Evolutionary conservation across 2,113 vertebrate species (phyloP), one percentile per base, ranked within the genome.

Genomic region (Panthera uncia): DNA sequence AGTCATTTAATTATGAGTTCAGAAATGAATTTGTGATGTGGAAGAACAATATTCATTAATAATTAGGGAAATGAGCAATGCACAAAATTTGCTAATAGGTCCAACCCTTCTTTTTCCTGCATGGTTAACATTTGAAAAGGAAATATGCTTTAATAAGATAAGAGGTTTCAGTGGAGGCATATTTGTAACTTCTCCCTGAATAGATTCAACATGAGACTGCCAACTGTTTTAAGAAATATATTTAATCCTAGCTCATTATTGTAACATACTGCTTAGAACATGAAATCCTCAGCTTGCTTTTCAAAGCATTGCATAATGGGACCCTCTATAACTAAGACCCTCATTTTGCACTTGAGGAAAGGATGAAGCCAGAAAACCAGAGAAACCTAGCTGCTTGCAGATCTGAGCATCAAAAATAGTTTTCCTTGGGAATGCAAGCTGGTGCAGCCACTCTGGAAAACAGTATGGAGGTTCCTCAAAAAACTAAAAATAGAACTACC

Each of bases 1-100:
- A 98, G 80, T 97, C 27, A 98, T 91, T 98, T 98, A 98, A 98
- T 98, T 98, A 98, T 95, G 25, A 98, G 96, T 97, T 98, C 55
- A 98, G 66, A 98, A 98, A 96, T 95, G 1, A 98, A 96, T 97
- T 98, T 98, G 84, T 98, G 95, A 96, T 97, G 85, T 97, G 57
- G 78, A 98, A 97, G 12, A 91, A 98, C 45, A 97, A 96, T 96
- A 97, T 97, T 98, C 95, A 19, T 91, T 95, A 98, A 97, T 91
- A 98, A 98, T 98, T 94, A 98, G 94, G 98, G 97, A 98, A 98
- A 98, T 96, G 13, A 98, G 84, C 98, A 98, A 98, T 57, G 31
- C 78, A 33, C 73, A 95, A 98, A 91, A 97, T 98, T 98, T 98
- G 98, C 88, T 98, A 95, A 95, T 97, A 98, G 97, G 65, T 81